Percentiles rank a stretch among this genome's conserved stretches.
phyloP scores from a whole-genome alignment of 2,888 invertebrate genomes.

The Agonopterix heracliana region DNA sequence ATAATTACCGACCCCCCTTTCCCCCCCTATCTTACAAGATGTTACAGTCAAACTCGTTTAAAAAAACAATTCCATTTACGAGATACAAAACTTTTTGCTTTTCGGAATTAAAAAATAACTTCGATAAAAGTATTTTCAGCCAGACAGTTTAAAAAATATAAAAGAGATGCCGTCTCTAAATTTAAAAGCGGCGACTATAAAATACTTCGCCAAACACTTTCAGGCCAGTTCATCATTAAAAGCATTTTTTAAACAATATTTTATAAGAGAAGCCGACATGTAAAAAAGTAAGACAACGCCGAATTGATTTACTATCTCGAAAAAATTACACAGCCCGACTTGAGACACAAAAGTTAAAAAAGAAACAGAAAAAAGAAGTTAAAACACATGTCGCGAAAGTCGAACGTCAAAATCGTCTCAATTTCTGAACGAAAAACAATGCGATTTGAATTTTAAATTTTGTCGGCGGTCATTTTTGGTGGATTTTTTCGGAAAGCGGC shows the following conservation, averaged over 20 bases:
- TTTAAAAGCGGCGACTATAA: constrained; percentile 21
- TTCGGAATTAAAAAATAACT: constrained; percentile 12
- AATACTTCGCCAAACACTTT: constrained; percentile 28
- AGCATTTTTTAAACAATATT: constrained; percentile 52
- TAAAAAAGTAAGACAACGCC: constrained; percentile 43
- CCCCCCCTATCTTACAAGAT: constrained; percentile 56
- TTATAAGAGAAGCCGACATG: constrained; percentile 39
- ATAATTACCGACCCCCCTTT: constrained; percentile 59
- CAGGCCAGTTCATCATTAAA: constrained; percentile 48
- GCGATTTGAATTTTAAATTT: constrained; percentile 71
- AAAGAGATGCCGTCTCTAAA: constrained; percentile 10
- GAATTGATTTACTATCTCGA: constrained; percentile 58
- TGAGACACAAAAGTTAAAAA: constrained; percentile 16
- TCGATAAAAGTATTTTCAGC: constrained; percentile 14
- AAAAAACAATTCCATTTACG: constrained; percentile 39
- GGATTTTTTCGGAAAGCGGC: constrained; percentile 64
- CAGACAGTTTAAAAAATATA: constrained; percentile 16
- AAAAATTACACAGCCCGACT: constrained; percentile 17
- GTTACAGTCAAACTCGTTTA: constrained; percentile 42
- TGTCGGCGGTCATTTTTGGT: constrained; percentile 61
- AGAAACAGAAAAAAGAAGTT: constrained; percentile 16
- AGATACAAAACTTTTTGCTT: constrained; percentile 7
- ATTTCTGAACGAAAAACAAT: constrained; percentile 67
- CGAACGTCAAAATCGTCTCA: constrained; percentile 72
- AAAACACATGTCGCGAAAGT: constrained; percentile 59